These are phyloP conservation scores for Xiphophorus couchianus DNA, from an alignment of 2,113 vertebrate species.

Conservation along the genomic window DNA sequence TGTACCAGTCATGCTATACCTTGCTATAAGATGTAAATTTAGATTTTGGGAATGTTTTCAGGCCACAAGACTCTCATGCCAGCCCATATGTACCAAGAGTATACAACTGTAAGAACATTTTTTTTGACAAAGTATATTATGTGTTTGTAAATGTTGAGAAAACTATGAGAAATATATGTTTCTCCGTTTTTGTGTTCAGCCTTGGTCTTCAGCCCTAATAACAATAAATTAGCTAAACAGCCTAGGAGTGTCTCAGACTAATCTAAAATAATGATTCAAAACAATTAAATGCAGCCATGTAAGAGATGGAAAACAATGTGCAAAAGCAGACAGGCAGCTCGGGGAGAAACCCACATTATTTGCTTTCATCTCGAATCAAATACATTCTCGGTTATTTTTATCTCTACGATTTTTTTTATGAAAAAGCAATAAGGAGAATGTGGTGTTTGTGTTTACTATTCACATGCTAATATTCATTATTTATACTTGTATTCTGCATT, in stretches of 20 bases:
- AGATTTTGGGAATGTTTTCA: too few species aligned
- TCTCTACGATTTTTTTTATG: not conserved
- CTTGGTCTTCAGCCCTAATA: constrained; percentile 22
- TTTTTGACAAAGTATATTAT: not conserved
- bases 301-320: constrained; percentile 1
- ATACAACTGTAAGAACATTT: constrained; percentile 17
- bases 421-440: not conserved
- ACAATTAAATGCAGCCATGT: not conserved
- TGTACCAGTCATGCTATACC: too few species aligned
- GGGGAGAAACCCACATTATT: not conserved
- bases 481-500: not conserved
- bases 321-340: not conserved
- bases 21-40: too few species aligned
- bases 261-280: constrained; percentile 7
- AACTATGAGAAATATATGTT: constrained; percentile 9
- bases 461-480: not conserved
- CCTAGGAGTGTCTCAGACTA: not conserved
- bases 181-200: constrained; percentile 15
- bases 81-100: not conserved
- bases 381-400: not conserved
- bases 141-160: constrained; percentile 11
- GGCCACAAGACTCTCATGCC: too few species aligned
- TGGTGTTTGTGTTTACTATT: not conserved
- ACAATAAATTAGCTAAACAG: constrained; percentile 28
- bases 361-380: not conserved